These are phyloP conservation scores for Gymnothorax reevesii DNA, from an alignment of 2,797 vertebrate genomes.

Conservation along the genomic window DNA sequence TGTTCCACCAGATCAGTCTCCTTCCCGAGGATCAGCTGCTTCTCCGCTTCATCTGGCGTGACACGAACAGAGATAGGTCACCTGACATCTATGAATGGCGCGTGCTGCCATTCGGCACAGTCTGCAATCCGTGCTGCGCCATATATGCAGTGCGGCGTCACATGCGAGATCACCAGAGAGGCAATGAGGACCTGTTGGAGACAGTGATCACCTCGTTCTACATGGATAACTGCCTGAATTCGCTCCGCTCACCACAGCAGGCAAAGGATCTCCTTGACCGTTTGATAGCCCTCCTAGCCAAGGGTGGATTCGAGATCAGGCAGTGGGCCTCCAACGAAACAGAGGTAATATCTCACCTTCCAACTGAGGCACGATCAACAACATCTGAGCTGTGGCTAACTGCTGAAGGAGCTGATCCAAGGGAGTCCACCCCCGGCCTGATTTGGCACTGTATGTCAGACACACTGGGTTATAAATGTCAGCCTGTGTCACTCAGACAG, in stretches of 20 bases:
- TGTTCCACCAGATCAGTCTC: constrained; percentile 8
- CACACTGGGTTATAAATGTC: constrained; percentile 18
- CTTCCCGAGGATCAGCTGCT: not conserved
- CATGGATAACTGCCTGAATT: constrained; percentile 28
- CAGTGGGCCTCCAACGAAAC: constrained; percentile 20
- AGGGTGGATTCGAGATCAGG: constrained; percentile 21
- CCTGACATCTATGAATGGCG: constrained; percentile 26
- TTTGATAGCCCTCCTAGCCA: not conserved
- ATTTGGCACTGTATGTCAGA: constrained; percentile 19
- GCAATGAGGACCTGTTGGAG: not conserved
- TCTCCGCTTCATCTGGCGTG: constrained; percentile 25
- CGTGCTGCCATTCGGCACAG: constrained; percentile 31
- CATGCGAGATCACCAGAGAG: not conserved
- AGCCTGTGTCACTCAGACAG: not conserved
- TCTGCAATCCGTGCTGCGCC: constrained; percentile 23
- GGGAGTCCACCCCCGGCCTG: constrained; percentile 9
- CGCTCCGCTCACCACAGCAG: not conserved
- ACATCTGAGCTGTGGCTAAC: constrained; percentile 15
- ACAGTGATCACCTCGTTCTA: constrained; percentile 8
- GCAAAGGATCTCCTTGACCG: not conserved
- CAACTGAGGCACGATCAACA: not conserved
- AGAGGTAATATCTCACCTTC: not conserved
- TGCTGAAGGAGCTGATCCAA: not conserved
- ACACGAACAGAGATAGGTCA: not conserved
- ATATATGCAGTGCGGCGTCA: constrained; percentile 27